Percentiles rank a stretch among this genome's conserved stretches.
phyloP scores from a whole-genome alignment of 2,113 vertebrate species.

The Ursus arctos region DNA sequence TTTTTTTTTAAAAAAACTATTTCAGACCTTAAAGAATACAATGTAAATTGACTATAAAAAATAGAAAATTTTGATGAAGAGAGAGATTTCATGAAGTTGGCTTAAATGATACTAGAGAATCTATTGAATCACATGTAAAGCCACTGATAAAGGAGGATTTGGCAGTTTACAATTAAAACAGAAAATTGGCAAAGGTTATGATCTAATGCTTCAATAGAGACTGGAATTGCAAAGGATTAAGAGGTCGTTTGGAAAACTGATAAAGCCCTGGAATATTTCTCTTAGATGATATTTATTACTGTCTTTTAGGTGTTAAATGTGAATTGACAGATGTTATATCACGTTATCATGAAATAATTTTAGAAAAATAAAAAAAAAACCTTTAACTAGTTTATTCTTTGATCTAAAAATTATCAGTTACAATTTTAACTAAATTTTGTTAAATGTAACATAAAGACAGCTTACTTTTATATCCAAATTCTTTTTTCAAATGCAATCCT shows the following conservation, averaged over 20 bases:
- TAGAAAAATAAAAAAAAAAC: background rate
- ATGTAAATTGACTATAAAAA: background rate
- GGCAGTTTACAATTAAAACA: background rate
- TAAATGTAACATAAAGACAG: background rate
- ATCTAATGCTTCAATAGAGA: background rate
- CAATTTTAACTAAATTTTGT: slow-evolving; percentile 38
- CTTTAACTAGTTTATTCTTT: background rate
- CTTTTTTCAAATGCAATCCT: background rate
- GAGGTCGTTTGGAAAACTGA: background rate
- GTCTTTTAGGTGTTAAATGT: background rate
- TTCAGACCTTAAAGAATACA: background rate
- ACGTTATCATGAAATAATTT: slow-evolving; percentile 25
- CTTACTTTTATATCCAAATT: background rate
- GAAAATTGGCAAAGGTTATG: background rate
- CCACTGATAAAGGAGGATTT: background rate
- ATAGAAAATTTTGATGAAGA: slow-evolving; percentile 7
- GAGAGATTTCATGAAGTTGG: slow-evolving; percentile 20
- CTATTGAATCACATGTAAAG: slow-evolving; percentile 1
- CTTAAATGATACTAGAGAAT: background rate
- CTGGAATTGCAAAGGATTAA: background rate
- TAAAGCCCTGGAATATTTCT: background rate
- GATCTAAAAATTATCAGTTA: slow-evolving; percentile 6
- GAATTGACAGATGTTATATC: background rate
- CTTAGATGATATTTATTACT: background rate
- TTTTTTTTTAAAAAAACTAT: background rate